Percentiles rank a stretch among this genome's conserved stretches.
Conservation (phyloP, 2,113 vertebrate genomes). For the Bostrychus sinensis region DNA sequence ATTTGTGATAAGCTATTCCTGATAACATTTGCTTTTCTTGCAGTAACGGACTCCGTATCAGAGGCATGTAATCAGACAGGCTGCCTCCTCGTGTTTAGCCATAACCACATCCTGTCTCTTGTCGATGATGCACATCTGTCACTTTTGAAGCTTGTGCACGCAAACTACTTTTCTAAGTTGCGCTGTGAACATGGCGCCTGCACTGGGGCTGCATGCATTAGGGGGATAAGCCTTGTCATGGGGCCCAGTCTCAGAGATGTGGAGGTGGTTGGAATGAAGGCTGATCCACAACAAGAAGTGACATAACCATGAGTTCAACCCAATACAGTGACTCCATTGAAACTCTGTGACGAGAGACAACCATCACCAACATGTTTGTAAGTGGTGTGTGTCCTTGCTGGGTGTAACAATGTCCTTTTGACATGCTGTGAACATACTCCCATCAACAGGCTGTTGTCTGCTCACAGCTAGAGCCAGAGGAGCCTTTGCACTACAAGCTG, state of each 20-base stretch:
- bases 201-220: conserved; percentile 22
- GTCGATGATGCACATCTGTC: conserved; percentile 40
- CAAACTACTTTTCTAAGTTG: conserved; percentile 20
- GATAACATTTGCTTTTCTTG: neutral
- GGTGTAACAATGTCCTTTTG: conserved; percentile 63
- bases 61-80: conserved; percentile 37
- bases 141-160: conserved; percentile 32
- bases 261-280: conserved; percentile 50
- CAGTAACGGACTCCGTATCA: conserved; percentile 2
- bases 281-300: conserved; percentile 49
- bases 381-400: conserved; percentile 31
- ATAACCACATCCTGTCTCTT: conserved; percentile 75
- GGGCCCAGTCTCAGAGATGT: conserved; percentile 42
- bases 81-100: conserved; percentile 49
- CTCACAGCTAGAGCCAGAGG: conserved; percentile 61
- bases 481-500: conserved; percentile 68
- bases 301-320: conserved; percentile 67
- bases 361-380: conserved; percentile 60
- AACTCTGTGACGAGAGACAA: conserved; percentile 37
- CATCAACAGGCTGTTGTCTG: conserved; percentile 62
- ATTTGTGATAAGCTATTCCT: neutral
- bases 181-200: conserved; percentile 18
- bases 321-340: conserved; percentile 55
- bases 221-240: conserved; percentile 69
- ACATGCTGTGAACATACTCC: conserved; percentile 50